Percentiles rank a stretch among this genome's conserved stretches.
Conservation (phyloP, 2,888 invertebrate species). For the Oscheius myriophilus region DNA sequence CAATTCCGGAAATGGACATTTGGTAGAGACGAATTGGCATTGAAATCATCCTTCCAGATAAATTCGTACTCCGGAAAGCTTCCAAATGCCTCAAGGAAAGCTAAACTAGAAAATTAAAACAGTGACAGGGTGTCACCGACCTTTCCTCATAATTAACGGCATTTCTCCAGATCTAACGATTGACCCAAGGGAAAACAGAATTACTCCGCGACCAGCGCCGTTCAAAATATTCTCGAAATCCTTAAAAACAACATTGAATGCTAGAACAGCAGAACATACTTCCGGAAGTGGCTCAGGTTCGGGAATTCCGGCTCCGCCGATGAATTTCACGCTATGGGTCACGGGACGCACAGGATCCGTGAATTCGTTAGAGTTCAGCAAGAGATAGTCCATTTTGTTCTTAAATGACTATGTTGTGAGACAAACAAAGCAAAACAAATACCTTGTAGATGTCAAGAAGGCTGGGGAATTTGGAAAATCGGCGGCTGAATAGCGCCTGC, state of each 20-base stretch:
- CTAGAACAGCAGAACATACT: no score
- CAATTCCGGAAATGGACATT: slow-evolving; percentile 34
- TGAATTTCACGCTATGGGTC: slow-evolving; percentile 27
- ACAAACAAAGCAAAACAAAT: slow-evolving; percentile 6
- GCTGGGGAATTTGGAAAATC: slow-evolving; percentile 14
- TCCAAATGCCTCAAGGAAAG: slow-evolving; percentile 36
- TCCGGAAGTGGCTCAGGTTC: slow-evolving; percentile 17
- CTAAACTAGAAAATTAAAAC: slow-evolving; percentile 2
- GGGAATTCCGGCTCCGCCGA: slow-evolving; percentile 34
- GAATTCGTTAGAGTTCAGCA: slow-evolving; percentile 42
- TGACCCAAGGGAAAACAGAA: slow-evolving; percentile 37
- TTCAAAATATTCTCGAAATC: slow-evolving; percentile 30
- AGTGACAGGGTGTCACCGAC: neutral
- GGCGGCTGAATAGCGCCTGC: slow-evolving; percentile 16
- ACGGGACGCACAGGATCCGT: slow-evolving; percentile 37
- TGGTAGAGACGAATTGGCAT: slow-evolving; percentile 23
- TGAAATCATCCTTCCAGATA: slow-evolving; percentile 33
- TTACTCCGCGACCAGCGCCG: slow-evolving; percentile 19
- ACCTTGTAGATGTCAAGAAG: slow-evolving; percentile 24
- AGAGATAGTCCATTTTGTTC: slow-evolving; percentile 33
- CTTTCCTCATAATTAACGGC: slow-evolving; percentile 31
- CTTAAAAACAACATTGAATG: no score
- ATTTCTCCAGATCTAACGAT: slow-evolving; percentile 36
- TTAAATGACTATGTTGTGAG: neutral
- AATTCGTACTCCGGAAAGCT: slow-evolving; percentile 37